Evolutionary conservation across 2,113 vertebrate species (phyloP).

Genomic region (Passerina amoena): DNA sequence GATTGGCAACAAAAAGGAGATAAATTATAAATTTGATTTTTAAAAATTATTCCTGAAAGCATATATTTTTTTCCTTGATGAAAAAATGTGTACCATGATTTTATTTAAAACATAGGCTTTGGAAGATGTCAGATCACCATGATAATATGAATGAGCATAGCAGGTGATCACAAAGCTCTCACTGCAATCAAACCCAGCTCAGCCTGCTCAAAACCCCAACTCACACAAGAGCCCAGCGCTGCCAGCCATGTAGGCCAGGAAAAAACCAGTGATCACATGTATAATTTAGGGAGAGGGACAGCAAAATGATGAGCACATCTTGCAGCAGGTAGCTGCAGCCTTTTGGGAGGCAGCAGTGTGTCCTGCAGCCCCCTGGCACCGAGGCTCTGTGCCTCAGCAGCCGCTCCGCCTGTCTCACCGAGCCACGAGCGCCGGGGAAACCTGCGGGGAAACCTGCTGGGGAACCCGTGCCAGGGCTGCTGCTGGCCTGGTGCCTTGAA

Average conservation of each 20-base stretch:
- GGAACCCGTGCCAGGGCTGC: not conserved
- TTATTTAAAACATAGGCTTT: not conserved
- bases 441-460: not conserved
- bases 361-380: not conserved
- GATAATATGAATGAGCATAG: not conserved
- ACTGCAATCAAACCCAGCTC: not conserved
- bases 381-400: not conserved
- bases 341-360: not conserved
- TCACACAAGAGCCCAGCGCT: not conserved
- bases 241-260: not conserved
- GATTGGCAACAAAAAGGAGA: not conserved
- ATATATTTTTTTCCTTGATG: not conserved
- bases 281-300: conserved; percentile 3
- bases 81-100: not conserved
- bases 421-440: not conserved
- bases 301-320: not conserved
- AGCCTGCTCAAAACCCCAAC: not conserved
- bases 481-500: not conserved
- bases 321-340: not conserved
- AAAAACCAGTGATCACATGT: not conserved
- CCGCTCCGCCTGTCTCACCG: not conserved
- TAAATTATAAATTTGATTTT: not conserved
- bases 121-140: not conserved
- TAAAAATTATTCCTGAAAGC: not conserved
- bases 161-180: not conserved